Base-by-base conservation (phyloP, 2,888 invertebrate genomes). In the Cabera pusaria region DNA sequence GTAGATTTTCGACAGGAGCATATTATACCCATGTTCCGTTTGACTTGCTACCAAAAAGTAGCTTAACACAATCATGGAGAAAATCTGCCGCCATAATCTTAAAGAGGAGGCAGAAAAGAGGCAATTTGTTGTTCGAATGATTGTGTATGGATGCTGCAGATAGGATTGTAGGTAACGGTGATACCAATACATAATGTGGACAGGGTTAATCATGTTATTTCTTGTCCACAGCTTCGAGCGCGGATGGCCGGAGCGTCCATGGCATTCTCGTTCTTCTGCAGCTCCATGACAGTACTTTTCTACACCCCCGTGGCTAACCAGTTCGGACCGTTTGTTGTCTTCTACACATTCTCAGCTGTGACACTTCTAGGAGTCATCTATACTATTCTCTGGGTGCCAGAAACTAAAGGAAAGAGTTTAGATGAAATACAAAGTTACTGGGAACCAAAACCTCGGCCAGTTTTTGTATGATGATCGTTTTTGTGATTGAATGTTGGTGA, bases 351-450 rank as follows among this genome's bases (percentile, higher is more conserved):
- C 54, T 70, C 79, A 0, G 63, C 64, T 0, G 75, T 83, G 1
- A 79, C 82, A 0, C 23, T 82, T 0, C 58, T 71, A 3, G 80
- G 87, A 0, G 72, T 74, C 0, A 2, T 87, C 0, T 87, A 87
- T 49, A 80, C 84, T 0, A 39, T 82, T 1, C 45, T 84, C 0
- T 79, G 70, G 52, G 82, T 90, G 1, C 90, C 90, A 0, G 90
- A 90, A 59, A 90, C 90, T 0, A 89, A 79, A 37, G 88, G 86
- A 1, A 84, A 82, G 52, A 74, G 67, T 14, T 59, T 90, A 20
- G 66, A 77, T 10, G 61, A 77, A 7, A 89, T 89, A 27, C 67
- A 72, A 11, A 58, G 50, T 23, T 70, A 64, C 46, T 81, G 81
- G 81, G 66, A 66, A 29, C 54, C 50, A 14, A 64, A 68, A 16